phyloP scores from a whole-genome alignment of 1,140 invertebrate genomes.

The Chrysoperla carnea region DNA sequence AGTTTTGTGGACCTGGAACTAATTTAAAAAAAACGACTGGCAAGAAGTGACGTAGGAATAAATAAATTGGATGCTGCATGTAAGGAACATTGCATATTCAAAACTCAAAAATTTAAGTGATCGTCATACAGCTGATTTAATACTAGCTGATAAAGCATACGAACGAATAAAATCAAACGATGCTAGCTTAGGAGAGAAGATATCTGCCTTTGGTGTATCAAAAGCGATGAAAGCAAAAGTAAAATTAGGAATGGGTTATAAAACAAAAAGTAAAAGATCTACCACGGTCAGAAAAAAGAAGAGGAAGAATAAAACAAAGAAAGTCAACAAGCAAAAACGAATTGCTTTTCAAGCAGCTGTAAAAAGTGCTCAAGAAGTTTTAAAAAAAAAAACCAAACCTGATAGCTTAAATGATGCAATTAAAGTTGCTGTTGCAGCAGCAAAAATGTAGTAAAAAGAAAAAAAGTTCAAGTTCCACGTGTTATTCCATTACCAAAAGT shows the following conservation, averaged over 20 bases:
- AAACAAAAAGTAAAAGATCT: too few species aligned
- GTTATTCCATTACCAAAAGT: not conserved
- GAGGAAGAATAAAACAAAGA: too few species aligned
- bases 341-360: too few species aligned
- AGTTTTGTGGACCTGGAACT: conserved; percentile 13
- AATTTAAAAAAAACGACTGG: conserved; percentile 8
- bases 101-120: conserved; percentile 15
- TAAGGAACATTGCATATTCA: conserved; percentile 11
- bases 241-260: too few species aligned
- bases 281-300: too few species aligned
- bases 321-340: too few species aligned
- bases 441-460: conserved; percentile 1
- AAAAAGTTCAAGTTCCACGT: not conserved
- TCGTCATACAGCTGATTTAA: conserved; percentile 21
- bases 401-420: conserved; percentile 1
- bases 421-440: not conserved
- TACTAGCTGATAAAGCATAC: conserved; percentile 19
- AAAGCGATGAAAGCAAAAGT: too few species aligned
- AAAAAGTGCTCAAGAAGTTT: too few species aligned
- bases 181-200: too few species aligned
- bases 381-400: too few species aligned
- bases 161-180: conserved; percentile 18
- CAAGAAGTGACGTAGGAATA: conserved; percentile 9
- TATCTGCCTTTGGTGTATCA: too few species aligned
- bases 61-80: conserved; percentile 13